phyloP scores from a whole-genome alignment of 1,140 invertebrate species.

The Leucophenga varia region DNA sequence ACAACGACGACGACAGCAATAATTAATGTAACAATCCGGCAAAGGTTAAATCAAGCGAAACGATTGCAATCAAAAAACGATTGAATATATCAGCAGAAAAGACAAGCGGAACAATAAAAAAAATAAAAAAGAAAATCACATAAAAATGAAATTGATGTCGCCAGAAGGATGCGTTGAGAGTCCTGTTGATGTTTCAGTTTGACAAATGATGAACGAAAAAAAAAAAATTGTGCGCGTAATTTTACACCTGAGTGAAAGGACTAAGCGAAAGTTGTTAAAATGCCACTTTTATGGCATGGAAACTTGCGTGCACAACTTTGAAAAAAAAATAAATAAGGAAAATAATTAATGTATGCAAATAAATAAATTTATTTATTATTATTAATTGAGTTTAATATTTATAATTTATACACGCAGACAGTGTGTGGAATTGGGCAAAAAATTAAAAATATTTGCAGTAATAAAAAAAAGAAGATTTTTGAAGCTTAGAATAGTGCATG shows the following conservation, averaged over 20 bases:
- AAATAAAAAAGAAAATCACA: too few species aligned
- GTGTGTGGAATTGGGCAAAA: not conserved
- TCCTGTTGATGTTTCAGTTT: too few species aligned
- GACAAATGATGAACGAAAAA: too few species aligned
- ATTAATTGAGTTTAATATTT: slow-evolving; percentile 52
- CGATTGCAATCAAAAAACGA: too few species aligned
- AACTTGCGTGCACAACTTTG: slow-evolving; percentile 5
- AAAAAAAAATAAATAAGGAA: slow-evolving; percentile 11
- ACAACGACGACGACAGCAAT: too few species aligned
- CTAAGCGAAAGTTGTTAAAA: slow-evolving; percentile 17
- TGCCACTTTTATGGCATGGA: too few species aligned
- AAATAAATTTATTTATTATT: slow-evolving; percentile 43
- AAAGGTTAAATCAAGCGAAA: too few species aligned
- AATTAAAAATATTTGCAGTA: not conserved
- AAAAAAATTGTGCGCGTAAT: slow-evolving; percentile 31
- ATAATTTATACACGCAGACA: slow-evolving; percentile 14
- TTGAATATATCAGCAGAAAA: too few species aligned
- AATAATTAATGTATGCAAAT: slow-evolving; percentile 50
- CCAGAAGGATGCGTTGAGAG: too few species aligned
- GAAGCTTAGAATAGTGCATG: slow-evolving; percentile 19
- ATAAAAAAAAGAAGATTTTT: slow-evolving; percentile 15
- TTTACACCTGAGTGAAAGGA: slow-evolving; percentile 32
- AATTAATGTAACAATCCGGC: too few species aligned
- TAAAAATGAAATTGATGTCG: too few species aligned
- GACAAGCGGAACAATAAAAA: too few species aligned